A percentile compares a stretch with the other conserved stretches of the same genome.
Evolutionary conservation across 2,113 vertebrate species (phyloP).

Genomic region (Acrocephalus arundinaceus): DNA sequence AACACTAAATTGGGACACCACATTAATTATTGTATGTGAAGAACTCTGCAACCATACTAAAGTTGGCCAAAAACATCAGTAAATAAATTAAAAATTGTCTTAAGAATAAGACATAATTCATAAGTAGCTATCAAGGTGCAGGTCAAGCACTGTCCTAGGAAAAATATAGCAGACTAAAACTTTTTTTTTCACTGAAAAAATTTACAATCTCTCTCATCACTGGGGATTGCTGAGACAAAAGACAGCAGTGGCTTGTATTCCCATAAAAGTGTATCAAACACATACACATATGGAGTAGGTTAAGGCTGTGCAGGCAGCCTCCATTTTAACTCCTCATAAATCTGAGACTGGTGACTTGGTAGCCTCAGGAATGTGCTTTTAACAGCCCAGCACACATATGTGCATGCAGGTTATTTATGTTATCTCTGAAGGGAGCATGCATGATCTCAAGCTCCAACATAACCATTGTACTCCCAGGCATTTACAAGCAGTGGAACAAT

Average conservation of each 20-base stretch:
- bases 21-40: neutral
- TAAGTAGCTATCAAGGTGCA: neutral
- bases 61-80: neutral
- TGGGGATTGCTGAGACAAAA: neutral
- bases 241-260: neutral
- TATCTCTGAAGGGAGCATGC: fast-evolving
- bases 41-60: neutral
- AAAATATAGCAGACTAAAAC: neutral
- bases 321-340: neutral
- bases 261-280: neutral
- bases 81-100: neutral
- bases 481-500: neutral
- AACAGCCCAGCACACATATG: fast-evolving
- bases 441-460: neutral
- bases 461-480: neutral
- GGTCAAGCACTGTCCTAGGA: neutral
- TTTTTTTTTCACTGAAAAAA: neutral
- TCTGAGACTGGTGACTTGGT: neutral
- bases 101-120: neutral
- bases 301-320: neutral
- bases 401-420: neutral
- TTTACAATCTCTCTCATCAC: neutral
- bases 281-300: neutral
- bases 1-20: neutral
- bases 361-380: neutral